Conservation (phyloP, 64 coral and sea anemone genomes). For the Porites australiensis region DNA sequence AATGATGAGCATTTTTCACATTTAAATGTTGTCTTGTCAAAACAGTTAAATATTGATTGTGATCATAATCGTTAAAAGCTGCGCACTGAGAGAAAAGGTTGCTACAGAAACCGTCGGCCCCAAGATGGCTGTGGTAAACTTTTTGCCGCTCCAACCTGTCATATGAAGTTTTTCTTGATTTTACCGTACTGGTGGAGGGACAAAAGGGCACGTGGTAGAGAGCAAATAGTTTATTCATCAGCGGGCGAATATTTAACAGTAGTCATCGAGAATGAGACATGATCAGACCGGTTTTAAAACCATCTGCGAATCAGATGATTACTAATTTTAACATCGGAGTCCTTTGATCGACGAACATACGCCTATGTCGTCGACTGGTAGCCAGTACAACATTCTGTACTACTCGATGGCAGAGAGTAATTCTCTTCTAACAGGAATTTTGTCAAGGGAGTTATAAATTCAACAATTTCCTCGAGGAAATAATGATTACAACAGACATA, state of each 20-base stretch:
- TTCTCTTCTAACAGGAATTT: not conserved
- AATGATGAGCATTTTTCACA: not conserved
- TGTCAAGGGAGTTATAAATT: not conserved
- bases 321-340: not conserved
- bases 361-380: not conserved
- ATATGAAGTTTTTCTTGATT: not conserved
- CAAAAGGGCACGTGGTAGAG: not conserved
- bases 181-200: not conserved
- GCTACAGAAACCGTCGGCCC: not conserved
- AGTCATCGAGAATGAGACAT: not conserved
- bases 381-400: not conserved
- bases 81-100: not conserved
- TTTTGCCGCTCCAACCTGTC: not conserved
- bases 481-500: not conserved
- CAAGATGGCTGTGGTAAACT: not conserved
- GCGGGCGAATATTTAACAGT: not conserved
- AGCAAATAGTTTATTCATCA: not conserved
- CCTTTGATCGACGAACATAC: not conserved
- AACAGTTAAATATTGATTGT: slow-evolving; percentile 17
- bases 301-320: not conserved
- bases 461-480: not conserved
- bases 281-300: not conserved
- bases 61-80: not conserved
- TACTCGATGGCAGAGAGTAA: not conserved
- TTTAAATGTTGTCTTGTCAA: not conserved